Evolutionary conservation across 1,140 invertebrate species (phyloP), one percentile per base, ranked within the genome.

Genomic region (Drosophila sproati): DNA sequence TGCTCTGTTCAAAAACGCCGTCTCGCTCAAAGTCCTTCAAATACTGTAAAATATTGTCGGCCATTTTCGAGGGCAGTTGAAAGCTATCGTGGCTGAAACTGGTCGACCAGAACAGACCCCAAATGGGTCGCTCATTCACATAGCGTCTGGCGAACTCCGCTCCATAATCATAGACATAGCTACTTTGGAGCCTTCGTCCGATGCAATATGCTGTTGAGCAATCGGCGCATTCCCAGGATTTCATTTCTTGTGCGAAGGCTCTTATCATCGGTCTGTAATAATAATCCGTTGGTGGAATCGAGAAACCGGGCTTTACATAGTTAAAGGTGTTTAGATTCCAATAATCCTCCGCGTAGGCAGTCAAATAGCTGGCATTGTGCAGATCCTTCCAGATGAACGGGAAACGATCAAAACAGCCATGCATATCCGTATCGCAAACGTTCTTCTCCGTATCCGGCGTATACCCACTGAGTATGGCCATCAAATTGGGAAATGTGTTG

Each of bases 401-500:
- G 80, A 96, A 97, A 35, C 93, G 73, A 81, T 95, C 94, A 43
- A 95, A 72, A 20, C 93, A 93, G 29, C 93, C 2, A 79, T 72
- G n/a, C 67, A 85, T 59, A 78, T 92, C 8, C 94, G 77, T 94
- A 62, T 93, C 91, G 78, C 95, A 96, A 73, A 93, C 88, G 4
- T 86, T 37, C 41, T 45, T 63, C 68, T 93, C 91, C 62, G 93
- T 92, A 2, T 82, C 77, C 35, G 91, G 80, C 87, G 87, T 94
- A 54, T 94, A 93, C 0, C 96, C 97, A 2, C 95, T 95, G 7
- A 97, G 92, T 3, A 96, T 92, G 0, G 96, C 95, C 94, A 97
- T 95, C 12, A 98, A 78, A 92, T 98, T 98, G 0, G 96, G 96
- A 87, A 96, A 97, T 0, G 96, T 97, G 67, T 97, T 97, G 70